These are phyloP conservation scores for Megalops cyprinoides DNA, from an alignment of 2,797 vertebrate species.

Conservation along the genomic window DNA sequence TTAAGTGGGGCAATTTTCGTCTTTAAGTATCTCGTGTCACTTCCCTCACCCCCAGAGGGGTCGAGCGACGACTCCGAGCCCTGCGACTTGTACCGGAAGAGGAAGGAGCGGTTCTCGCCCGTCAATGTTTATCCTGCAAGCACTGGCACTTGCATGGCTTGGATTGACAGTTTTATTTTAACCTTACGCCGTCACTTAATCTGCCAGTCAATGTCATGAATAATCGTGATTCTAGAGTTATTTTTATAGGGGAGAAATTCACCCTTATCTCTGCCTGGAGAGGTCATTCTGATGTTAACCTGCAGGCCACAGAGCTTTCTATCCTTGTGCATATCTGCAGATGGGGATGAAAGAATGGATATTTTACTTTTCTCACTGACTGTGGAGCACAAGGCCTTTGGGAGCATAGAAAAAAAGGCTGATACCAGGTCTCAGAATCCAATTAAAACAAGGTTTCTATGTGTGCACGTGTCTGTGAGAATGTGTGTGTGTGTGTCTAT, in stretches of 20 bases:
- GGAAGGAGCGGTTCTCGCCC: not conserved
- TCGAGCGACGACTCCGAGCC: conserved; percentile 56
- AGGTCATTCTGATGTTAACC: conserved; percentile 46
- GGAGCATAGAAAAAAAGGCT: not conserved
- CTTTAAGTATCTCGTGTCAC: conserved; percentile 73
- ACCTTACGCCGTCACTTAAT: not conserved
- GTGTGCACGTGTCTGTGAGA: too few relatives aligned
- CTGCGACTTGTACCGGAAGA: not conserved
- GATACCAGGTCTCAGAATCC: not conserved
- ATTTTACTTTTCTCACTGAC: not conserved
- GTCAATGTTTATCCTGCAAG: not conserved
- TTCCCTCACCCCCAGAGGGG: conserved; percentile 69
- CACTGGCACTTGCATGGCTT: not conserved
- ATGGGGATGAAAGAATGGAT: not conserved
- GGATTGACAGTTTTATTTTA: not conserved
- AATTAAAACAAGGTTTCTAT: not conserved
- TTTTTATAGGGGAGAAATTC: too few relatives aligned
- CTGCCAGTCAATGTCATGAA: not conserved
- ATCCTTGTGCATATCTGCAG: not conserved
- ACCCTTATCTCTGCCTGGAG: conserved; percentile 66
- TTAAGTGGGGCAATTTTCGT: conserved; percentile 73
- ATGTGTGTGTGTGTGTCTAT: not conserved
- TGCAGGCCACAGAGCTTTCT: not conserved
- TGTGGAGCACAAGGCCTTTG: not conserved
- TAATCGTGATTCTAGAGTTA: not conserved